Evolutionary conservation across 2,113 vertebrate species (phyloP).

Genomic region (Rhinogobius similis): DNA sequence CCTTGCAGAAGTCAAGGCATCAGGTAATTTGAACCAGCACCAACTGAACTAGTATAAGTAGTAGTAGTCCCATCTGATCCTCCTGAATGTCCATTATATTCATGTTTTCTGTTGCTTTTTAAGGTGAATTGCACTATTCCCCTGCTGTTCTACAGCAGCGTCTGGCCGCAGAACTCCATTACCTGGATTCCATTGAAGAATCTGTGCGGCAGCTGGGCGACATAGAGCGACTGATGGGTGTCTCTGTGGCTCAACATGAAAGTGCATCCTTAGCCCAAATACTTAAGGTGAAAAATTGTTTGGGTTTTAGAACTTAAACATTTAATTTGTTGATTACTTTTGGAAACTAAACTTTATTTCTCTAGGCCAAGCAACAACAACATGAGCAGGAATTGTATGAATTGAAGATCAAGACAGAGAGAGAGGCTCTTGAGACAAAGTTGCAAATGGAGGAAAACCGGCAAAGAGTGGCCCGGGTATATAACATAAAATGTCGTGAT

Average conservation of each 20-base stretch:
- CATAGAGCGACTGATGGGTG: slow-evolving; percentile 84
- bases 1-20: slow-evolving; percentile 24
- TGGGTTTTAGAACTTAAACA: neutral
- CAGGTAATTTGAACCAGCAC: slow-evolving; percentile 39
- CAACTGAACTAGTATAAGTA: neutral
- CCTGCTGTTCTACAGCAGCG: slow-evolving; percentile 89
- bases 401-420: slow-evolving; percentile 88
- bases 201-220: slow-evolving; percentile 87
- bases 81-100: neutral
- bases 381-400: slow-evolving; percentile 89
- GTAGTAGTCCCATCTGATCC: too few relatives aligned
- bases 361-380: slow-evolving; percentile 88
- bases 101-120: neutral
- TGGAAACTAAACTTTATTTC: slow-evolving; percentile 19
- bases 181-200: slow-evolving; percentile 90
- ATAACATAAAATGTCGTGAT: neutral
- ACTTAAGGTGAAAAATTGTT: slow-evolving; percentile 82
- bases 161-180: slow-evolving; percentile 87
- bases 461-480: slow-evolving; percentile 88
- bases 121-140: slow-evolving; percentile 85
- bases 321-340: neutral
- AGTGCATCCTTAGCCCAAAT: slow-evolving; percentile 90
- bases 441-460: slow-evolving; percentile 87
- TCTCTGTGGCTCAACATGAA: slow-evolving; percentile 93
- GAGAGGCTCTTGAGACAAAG: slow-evolving; percentile 88